phyloP scores from a whole-genome alignment of 2,113 vertebrate species.

The Pseudopodoces humilis region DNA sequence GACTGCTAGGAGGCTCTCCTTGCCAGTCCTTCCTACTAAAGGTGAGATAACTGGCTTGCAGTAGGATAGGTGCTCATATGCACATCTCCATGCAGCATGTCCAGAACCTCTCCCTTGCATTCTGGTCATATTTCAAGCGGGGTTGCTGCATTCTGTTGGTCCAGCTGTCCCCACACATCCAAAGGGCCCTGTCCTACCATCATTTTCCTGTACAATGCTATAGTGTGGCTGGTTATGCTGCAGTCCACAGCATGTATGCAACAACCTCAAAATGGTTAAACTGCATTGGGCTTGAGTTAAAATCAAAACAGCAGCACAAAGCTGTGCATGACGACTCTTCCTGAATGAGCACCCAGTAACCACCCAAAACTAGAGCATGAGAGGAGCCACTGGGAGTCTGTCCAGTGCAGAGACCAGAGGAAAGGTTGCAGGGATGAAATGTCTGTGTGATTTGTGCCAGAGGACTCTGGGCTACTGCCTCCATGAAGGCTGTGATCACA shows the following conservation, averaged over 20 bases:
- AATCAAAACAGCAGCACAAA: not conserved
- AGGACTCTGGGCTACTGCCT: not conserved
- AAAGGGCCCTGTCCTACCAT: not conserved
- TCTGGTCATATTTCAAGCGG: not conserved
- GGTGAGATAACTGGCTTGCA: not conserved
- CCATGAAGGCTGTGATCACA: not conserved
- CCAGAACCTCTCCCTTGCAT: not conserved
- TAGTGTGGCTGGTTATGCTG: not conserved
- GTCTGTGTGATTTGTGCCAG: not conserved
- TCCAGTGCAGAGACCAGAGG: not conserved
- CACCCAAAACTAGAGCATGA: not conserved
- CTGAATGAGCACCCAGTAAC: not conserved
- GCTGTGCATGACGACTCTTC: not conserved
- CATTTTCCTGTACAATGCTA: not conserved
- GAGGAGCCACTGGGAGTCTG: not conserved
- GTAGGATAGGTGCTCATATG: not conserved
- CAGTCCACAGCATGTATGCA: not conserved
- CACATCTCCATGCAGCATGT: not conserved
- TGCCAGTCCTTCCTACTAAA: conserved; percentile 1
- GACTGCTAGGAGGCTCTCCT: not conserved
- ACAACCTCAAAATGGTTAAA: not conserved
- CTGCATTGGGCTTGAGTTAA: not conserved
- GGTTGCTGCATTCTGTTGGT: not conserved
- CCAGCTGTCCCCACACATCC: not conserved
- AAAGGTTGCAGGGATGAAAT: not conserved